A percentile compares a stretch with the other conserved stretches of the same genome.
Conservation (phyloP, 2,888 invertebrate genomes). For the Ophion costatus region DNA sequence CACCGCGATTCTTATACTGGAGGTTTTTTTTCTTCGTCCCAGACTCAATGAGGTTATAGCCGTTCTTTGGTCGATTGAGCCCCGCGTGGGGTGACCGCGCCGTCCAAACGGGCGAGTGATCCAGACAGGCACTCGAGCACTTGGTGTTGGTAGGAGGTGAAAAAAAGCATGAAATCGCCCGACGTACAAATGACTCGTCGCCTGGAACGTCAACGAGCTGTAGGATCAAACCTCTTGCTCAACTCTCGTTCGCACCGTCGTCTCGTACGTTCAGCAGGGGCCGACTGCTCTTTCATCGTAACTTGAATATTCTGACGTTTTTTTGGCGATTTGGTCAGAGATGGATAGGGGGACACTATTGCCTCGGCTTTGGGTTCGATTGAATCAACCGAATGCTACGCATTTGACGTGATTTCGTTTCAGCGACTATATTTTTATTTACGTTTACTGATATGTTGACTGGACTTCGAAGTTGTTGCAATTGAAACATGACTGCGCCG, state of each 20-base stretch:
- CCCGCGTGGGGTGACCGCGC: conserved; percentile 37
- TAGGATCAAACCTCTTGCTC: not conserved
- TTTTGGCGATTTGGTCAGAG: not conserved
- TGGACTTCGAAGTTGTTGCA: too few relatives aligned
- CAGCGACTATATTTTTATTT: too few relatives aligned
- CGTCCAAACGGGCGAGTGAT: conserved; percentile 51
- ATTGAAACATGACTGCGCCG: too few relatives aligned
- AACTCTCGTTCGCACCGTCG: not conserved
- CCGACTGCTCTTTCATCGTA: not conserved
- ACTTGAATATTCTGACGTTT: not conserved
- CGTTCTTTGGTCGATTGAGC: conserved; percentile 52
- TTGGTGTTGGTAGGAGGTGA: conserved; percentile 14
- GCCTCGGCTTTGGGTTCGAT: not conserved
- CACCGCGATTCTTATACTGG: conserved; percentile 32
- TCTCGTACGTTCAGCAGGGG: not conserved
- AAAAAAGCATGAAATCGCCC: conserved; percentile 59
- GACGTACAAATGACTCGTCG: conserved; percentile 64
- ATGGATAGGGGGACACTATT: not conserved
- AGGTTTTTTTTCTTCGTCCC: conserved; percentile 44
- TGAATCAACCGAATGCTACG: too few relatives aligned
- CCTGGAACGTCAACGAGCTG: conserved; percentile 56
- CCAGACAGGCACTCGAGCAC: conserved; percentile 20
- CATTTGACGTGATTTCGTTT: too few relatives aligned
- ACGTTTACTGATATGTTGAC: too few relatives aligned
- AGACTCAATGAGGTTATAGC: conserved; percentile 61